Conservation (phyloP, 1,140 invertebrate genomes). For the Eufriesea mexicana region DNA sequence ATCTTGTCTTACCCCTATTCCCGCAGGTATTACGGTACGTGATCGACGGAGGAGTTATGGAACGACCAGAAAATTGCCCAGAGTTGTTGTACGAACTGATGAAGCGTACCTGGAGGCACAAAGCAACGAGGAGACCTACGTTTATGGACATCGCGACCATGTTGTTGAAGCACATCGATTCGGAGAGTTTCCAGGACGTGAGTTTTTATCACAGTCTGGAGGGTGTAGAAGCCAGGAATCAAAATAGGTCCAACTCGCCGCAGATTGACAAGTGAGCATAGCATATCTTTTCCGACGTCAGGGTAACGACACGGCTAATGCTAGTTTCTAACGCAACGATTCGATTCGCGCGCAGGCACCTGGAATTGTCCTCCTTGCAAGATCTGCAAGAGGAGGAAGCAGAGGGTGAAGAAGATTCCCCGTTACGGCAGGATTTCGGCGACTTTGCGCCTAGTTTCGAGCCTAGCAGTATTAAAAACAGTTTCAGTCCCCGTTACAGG, state of each 20-base stretch:
- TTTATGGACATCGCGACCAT: constrained; percentile 91
- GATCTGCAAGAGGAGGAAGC: constrained; percentile 75
- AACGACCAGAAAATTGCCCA: constrained; percentile 96
- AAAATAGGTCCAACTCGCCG: constrained; percentile 71
- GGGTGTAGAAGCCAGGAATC: constrained; percentile 84
- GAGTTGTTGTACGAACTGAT: constrained; percentile 94
- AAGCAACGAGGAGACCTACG: constrained; percentile 88
- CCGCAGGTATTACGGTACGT: constrained; percentile 88
- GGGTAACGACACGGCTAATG: too few relatives aligned
- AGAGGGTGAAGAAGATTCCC: constrained; percentile 76
- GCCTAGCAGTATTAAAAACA: constrained; percentile 73
- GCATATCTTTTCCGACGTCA: neutral
- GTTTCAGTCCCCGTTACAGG: constrained; percentile 69
- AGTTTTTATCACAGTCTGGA: constrained; percentile 90
- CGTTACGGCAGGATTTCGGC: constrained; percentile 75
- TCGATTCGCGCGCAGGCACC: constrained; percentile 61
- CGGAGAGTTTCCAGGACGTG: constrained; percentile 86
- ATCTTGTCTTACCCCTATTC: neutral
- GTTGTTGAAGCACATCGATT: constrained; percentile 84
- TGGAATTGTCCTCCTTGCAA: constrained; percentile 73
- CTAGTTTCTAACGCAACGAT: neutral
- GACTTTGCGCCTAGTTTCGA: constrained; percentile 76
- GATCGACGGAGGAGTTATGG: constrained; percentile 95
- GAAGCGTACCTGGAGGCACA: constrained; percentile 93
- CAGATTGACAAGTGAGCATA: constrained; percentile 74